A percentile compares a stretch with the other conserved stretches of the same genome.
phyloP scores from a whole-genome alignment of 1,140 invertebrate genomes.

The Cephus cinctus region DNA sequence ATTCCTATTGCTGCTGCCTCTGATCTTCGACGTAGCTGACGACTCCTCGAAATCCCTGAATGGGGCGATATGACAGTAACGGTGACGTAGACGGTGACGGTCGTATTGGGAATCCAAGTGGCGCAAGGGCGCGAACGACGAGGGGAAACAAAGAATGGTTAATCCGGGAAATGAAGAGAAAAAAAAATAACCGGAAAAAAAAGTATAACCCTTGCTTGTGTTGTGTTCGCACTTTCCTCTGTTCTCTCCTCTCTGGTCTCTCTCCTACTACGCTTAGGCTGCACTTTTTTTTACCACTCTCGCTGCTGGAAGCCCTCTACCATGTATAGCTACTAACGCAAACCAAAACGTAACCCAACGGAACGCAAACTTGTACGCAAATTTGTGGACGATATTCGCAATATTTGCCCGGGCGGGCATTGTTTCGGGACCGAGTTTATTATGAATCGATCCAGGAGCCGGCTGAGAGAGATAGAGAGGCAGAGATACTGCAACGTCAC shows the following conservation, averaged over 20 bases:
- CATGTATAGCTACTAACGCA: constrained; percentile 32
- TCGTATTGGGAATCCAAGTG: too few relatives aligned
- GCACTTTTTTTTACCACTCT: constrained; percentile 39
- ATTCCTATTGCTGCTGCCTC: too few relatives aligned
- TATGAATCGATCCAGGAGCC: constrained; percentile 48
- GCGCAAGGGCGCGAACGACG: too few relatives aligned
- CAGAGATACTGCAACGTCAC: constrained; percentile 46
- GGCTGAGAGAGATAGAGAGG: constrained; percentile 16
- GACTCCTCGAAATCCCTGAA: too few relatives aligned
- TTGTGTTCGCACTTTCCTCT: constrained; percentile 14
- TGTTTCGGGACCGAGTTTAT: constrained; percentile 49
- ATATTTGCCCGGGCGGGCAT: constrained; percentile 48
- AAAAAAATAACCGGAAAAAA: too few relatives aligned
- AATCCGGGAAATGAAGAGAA: too few relatives aligned
- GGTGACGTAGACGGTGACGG: too few relatives aligned
- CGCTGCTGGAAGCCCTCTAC: constrained; percentile 13
- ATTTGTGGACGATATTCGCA: constrained; percentile 49
- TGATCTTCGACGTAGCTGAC: too few relatives aligned
- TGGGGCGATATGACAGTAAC: too few relatives aligned
- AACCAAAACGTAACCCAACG: constrained; percentile 25
- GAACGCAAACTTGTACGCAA: constrained; percentile 37
- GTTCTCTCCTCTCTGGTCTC: constrained; percentile 16
- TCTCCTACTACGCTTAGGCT: constrained; percentile 39
- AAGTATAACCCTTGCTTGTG: constrained; percentile 1
- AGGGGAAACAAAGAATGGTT: too few relatives aligned